phyloP scores from a whole-genome alignment of 2,113 vertebrate genomes.

The Phyllopteryx taeniolatus region DNA sequence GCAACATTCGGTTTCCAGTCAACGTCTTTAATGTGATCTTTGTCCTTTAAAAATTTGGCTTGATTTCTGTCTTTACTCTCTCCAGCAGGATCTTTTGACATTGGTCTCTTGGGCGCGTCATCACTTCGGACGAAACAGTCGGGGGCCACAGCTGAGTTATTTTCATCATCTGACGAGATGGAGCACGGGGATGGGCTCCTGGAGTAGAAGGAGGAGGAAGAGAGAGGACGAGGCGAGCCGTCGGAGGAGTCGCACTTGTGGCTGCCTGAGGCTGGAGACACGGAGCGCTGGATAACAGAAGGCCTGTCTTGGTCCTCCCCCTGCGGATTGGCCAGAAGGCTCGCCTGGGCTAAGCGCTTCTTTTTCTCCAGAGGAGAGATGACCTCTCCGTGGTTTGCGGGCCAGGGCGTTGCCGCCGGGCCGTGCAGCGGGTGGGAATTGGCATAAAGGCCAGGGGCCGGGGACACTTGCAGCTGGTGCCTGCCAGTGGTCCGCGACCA shows the following conservation, averaged over 20 bases:
- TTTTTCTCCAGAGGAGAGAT: constrained; percentile 95
- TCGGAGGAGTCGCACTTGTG: constrained; percentile 64
- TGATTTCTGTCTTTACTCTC: constrained; percentile 39
- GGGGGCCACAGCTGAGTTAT: constrained; percentile 11
- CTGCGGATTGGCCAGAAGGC: constrained; percentile 52
- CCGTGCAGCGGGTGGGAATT: constrained; percentile 64
- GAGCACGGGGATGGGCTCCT: constrained; percentile 71
- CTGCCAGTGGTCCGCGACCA: constrained; percentile 54
- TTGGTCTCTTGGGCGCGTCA: constrained; percentile 42
- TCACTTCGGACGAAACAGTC: constrained; percentile 14
- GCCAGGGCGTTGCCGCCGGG: constrained; percentile 52
- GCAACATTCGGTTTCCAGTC: constrained; percentile 41
- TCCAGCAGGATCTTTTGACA: constrained; percentile 31
- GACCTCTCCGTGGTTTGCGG: constrained; percentile 69
- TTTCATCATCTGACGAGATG: constrained; percentile 71
- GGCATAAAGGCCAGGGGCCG: constrained; percentile 39
- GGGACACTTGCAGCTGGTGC: constrained; percentile 22
- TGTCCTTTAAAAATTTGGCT: constrained; percentile 14
- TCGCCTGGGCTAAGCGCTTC: constrained; percentile 89
- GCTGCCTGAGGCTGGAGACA: constrained; percentile 51
- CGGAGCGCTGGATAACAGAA: constrained; percentile 73
- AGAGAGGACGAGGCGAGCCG: constrained; percentile 65
- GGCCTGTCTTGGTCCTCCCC: constrained; percentile 66
- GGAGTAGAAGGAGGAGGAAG: constrained; percentile 66
- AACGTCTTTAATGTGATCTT: constrained; percentile 43